Evolutionary conservation across 2,888 invertebrate genomes (phyloP), one percentile per base, ranked within the genome.

Genomic region (Perithous albicinctus): DNA sequence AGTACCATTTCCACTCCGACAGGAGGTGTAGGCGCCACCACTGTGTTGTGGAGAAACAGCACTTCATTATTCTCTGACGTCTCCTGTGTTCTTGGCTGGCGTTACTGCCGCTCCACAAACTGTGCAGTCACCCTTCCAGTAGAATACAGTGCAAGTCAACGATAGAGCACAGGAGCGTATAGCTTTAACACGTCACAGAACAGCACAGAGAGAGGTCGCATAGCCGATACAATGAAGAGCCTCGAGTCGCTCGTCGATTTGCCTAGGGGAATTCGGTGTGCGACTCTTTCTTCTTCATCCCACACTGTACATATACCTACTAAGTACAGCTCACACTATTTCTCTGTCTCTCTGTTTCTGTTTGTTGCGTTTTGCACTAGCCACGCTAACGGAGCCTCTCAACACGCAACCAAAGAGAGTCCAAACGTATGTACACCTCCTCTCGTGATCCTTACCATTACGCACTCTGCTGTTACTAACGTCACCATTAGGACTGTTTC

Each of bases 11-110:
- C 41, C 15, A 26, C 69, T 18, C 38, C 15, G 6, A 41, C 48
- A 18, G 10, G 43, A 18, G 12, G 48, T 18, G 26, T n/a, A n/a
- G n/a, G n/a, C n/a, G n/a, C 69, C 56, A 26, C 41, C 12, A 38
- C n/a, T 54, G 8, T 35, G 41, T 35, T 15, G 41, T 29, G 5
- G 18, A 46, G 26, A 23, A 70, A 70, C 54, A 41, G 67, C 66
- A 70, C 61, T 81, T 69, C 77, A 77, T 81, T 81, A 73, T 77
- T 77, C 77, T 73, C 67, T 46, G 77, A 81, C 73, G 80, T 77
- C 72, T 54, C 54, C 32, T 74, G 72, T 80, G 67, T 61, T 72
- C 67, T 76, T 80, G 80, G 70, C 76, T 67, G 59, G 48, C 41
- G 48, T 41, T 51, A 48, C 38, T 18, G 38, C 35, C 61, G 23